A percentile compares a stretch with the other conserved stretches of the same genome.
These are phyloP conservation scores for Zoanthus sociatus DNA, from an alignment of 92 coral and sea anemone species.

Conservation along the genomic window DNA sequence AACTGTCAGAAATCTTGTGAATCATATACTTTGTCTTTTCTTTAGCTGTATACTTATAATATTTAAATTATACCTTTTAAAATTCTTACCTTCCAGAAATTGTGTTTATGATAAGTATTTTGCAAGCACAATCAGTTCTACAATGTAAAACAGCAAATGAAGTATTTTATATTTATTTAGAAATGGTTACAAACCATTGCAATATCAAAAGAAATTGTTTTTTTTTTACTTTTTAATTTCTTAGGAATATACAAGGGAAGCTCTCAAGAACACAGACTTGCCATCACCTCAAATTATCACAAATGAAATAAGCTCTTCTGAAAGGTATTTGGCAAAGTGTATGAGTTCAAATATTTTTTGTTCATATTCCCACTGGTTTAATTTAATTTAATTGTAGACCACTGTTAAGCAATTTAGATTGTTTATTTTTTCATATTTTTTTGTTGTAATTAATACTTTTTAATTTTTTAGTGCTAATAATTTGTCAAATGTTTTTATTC, in stretches of 20 bases:
- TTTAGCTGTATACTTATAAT: too few species aligned
- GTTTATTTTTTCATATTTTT: not conserved
- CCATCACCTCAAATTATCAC: slow-evolving; percentile 31
- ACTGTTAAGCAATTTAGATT: not conserved
- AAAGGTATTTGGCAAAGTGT: slow-evolving; percentile 14
- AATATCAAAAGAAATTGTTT: not conserved
- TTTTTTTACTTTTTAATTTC: not conserved
- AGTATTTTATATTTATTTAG: too few species aligned
- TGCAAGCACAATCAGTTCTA: too few species aligned
- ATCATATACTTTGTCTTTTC: too few species aligned
- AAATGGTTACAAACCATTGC: too few species aligned
- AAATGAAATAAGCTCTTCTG: slow-evolving; percentile 43
- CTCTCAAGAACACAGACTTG: slow-evolving; percentile 19
- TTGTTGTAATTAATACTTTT: not conserved
- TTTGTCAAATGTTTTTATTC: not conserved
- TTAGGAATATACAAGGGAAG: slow-evolving; percentile 32
- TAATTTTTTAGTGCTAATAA: not conserved
- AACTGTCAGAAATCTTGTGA: too few species aligned
- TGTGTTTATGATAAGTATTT: too few species aligned
- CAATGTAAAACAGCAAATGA: too few species aligned
- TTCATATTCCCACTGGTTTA: too few species aligned
- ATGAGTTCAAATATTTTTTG: not conserved
- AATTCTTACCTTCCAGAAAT: too few species aligned
- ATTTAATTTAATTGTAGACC: too few species aligned
- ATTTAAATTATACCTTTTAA: too few species aligned